Conservation (phyloP, 64 coral and sea anemone species). For the Actinia tenebrosa region DNA sequence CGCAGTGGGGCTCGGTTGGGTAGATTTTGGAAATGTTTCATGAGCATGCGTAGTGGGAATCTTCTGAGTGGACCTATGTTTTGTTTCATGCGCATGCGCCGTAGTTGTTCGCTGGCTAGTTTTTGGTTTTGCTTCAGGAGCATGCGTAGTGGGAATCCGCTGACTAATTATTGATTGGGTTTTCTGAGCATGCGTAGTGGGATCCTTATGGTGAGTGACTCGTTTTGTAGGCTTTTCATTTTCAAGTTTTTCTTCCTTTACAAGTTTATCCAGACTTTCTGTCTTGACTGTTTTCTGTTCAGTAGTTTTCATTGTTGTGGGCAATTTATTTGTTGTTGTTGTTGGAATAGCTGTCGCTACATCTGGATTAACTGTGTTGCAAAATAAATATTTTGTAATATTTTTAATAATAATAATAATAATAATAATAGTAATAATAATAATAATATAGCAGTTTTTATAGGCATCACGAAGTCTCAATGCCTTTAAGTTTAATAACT, state of each 20-base stretch:
- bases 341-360: too few relatives aligned
- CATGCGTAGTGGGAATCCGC: neutral
- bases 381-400: too few relatives aligned
- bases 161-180: neutral
- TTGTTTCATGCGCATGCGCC: neutral
- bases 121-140: neutral
- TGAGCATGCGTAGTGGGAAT: neutral
- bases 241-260: neutral
- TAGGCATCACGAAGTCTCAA: too few relatives aligned
- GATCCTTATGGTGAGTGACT: neutral
- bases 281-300: neutral
- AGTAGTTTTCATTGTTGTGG: neutral
- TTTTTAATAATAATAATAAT: too few relatives aligned
- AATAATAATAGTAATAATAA: too few relatives aligned
- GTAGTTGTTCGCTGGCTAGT: neutral
- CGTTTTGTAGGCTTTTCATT: neutral
- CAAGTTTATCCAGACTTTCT: neutral
- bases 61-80: neutral
- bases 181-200: neutral
- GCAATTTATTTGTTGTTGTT: too few relatives aligned
- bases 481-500: too few relatives aligned
- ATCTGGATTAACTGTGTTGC: too few relatives aligned
- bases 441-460: too few relatives aligned
- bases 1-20: neutral
- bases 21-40: neutral